Evolutionary conservation across 2,113 vertebrate genomes (phyloP).

Genomic region (Pithys albifrons): DNA sequence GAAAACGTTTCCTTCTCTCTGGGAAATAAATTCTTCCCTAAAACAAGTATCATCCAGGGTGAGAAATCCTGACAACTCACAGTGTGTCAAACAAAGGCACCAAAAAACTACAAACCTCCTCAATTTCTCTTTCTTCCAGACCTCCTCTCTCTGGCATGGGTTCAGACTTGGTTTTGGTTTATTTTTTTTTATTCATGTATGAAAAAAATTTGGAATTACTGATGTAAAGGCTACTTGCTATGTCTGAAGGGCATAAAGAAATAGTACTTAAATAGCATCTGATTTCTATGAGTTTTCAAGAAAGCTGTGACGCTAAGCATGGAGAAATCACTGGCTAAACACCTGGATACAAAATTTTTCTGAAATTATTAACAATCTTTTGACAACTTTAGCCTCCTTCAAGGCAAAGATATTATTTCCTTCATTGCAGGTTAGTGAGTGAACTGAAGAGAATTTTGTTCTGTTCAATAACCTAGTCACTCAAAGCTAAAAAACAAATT

Average conservation of each 20-base stretch:
- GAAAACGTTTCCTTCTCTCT: not conserved
- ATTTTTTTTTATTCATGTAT: not conserved
- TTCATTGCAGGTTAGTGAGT: not conserved
- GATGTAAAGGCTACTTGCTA: not conserved
- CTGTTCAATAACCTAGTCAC: not conserved
- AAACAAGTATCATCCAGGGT: not conserved
- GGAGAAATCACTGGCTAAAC: not conserved
- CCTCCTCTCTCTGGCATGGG: not conserved
- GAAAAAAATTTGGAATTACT: not conserved
- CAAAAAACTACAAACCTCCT: not conserved
- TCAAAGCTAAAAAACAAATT: slow-evolving; percentile 41
- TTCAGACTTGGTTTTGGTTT: not conserved
- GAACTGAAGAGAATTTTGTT: slow-evolving; percentile 7
- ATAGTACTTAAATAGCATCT: not conserved
- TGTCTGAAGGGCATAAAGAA: not conserved
- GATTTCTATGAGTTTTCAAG: not conserved
- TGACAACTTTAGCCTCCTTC: not conserved
- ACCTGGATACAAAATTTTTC: not conserved
- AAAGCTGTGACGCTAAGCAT: not conserved
- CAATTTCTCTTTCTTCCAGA: not conserved
- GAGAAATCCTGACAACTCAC: not conserved
- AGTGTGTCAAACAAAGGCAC: not conserved
- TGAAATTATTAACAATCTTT: not conserved
- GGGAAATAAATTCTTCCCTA: not conserved
- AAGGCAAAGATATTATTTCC: not conserved